Evolutionary conservation across 2,888 invertebrate genomes (phyloP), one percentile per base, ranked within the genome.

Genomic region (Acleris literana): DNA sequence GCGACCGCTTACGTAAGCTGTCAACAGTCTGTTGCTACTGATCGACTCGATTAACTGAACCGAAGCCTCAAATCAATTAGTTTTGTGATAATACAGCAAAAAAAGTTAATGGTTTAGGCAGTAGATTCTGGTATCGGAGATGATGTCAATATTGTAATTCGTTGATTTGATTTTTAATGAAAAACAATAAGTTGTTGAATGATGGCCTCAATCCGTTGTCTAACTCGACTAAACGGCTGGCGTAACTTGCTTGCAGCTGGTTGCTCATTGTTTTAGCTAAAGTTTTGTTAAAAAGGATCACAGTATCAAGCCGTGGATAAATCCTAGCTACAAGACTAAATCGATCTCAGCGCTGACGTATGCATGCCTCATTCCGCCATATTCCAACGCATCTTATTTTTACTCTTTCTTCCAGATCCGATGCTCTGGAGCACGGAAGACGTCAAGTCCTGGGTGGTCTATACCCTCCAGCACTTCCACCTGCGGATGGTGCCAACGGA

Each of bases 381-480:
- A 16, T 64, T 63, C 18, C 17, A n/a, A 33, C 6, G n/a, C 18
- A 18, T 33, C 5, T 43, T 20, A 53, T 13, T 43, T 46, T 46
- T 51, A 52, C 29, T 43, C n/a, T 11, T 54, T 44, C 61, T 56
- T 74, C 57, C 90, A 98, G 98, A 98, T 94, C 98, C 98, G 71
- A 94, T 95, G 82, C 94, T 95, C 77, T 99, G 98, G 98, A 96
- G 95, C 75, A 92, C 95, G 17, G 94, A 95, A 68, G 96, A 98
- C 83, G 98, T 97, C 56, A 96, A 96, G 72, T 95, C 97, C 22
- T 99, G 98, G 98, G 94, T 98, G 68, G 94, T 96, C 84, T 97
- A 97, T 95, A 97, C 97, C 75, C 93, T 96, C 69, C 94, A 96
- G 78, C 97, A 97, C 84, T 96, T 96, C 85, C 94, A 95, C 74